phyloP scores from a whole-genome alignment of 1,140 invertebrate species.

The Oncopeltus fasciatus region DNA sequence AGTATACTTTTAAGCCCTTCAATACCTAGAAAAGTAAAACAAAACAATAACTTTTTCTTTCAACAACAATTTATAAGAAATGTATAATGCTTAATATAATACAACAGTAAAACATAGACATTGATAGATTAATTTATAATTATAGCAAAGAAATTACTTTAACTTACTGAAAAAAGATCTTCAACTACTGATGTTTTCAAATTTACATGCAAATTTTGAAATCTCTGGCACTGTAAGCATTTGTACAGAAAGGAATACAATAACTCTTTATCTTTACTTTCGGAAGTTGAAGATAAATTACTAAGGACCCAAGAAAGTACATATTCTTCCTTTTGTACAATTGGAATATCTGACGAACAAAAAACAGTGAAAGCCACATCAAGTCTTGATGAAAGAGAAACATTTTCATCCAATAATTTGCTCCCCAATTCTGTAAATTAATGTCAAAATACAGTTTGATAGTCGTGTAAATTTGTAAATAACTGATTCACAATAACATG shows the following conservation, averaged over 20 bases:
- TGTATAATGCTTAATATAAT: too few relatives aligned
- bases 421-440: conserved; percentile 13
- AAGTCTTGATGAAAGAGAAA: not conserved
- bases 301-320: conserved; percentile 9
- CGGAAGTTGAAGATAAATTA: not conserved
- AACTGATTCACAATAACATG: too few relatives aligned
- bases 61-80: not conserved
- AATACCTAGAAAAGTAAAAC: not conserved
- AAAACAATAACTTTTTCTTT: not conserved
- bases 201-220: too few relatives aligned
- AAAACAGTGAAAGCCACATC: conserved; percentile 8
- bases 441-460: too few relatives aligned
- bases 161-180: too few relatives aligned
- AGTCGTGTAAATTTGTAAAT: too few relatives aligned
- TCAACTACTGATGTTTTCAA: too few relatives aligned
- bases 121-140: too few relatives aligned
- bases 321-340: conserved; percentile 15
- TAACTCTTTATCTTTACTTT: not conserved
- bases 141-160: too few relatives aligned
- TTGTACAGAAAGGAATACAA: not conserved
- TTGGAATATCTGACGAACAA: conserved; percentile 11
- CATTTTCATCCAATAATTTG: conserved; percentile 7
- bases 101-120: too few relatives aligned
- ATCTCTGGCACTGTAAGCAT: too few relatives aligned
- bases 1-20: not conserved